Evolutionary conservation across 2,888 invertebrate species (phyloP), one percentile per base, ranked within the genome.

Genomic region (Amiota communis): DNA sequence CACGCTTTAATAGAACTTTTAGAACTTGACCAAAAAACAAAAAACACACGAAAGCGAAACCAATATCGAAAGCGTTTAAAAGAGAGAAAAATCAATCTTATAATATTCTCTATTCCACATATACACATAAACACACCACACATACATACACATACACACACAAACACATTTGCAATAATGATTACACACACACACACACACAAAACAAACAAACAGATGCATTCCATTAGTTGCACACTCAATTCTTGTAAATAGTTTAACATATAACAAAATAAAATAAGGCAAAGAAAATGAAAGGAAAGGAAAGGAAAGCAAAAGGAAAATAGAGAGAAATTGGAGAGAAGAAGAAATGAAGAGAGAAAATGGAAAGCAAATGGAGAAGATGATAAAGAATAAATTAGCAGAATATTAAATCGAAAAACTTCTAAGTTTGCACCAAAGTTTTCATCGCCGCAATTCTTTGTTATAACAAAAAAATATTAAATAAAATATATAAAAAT

Each of bases 101-200:
- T 36, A 6, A 6, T 59, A 59, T 59, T 59, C 17, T 59, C 9
- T 59, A 4, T 20, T 20, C 11, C 17, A 15, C 17, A 17, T 15
- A 48, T 48, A 70, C 51, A 61, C 12, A n/a, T n/a, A n/a, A n/a
- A n/a, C n/a, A n/a, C n/a, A n/a, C n/a, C n/a, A 61, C 12, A 49
- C 49, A 56, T 59, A 74, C 72, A 73, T 71, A 73, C 49, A 69
- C 63, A 71, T 71, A 69, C 71, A 63, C 72, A 74, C 70, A 67
- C 48, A 70, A 67, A 61, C 69, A 23, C 46, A 20, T 61, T 70
- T 53, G 49, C 53, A n/a, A 47, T 15, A 36, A 73, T 51, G 36
- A 68, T 46, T 17, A 67, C 20, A 56, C 51, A 64, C 65, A 67
- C 70, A 36, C n/a, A n/a, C 64, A 51, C 51, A 64, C 65, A 67